A percentile compares a stretch with the other conserved stretches of the same genome.
Evolutionary conservation across 2,888 invertebrate genomes (phyloP).

Genomic region (Hypomecis punctinalis): DNA sequence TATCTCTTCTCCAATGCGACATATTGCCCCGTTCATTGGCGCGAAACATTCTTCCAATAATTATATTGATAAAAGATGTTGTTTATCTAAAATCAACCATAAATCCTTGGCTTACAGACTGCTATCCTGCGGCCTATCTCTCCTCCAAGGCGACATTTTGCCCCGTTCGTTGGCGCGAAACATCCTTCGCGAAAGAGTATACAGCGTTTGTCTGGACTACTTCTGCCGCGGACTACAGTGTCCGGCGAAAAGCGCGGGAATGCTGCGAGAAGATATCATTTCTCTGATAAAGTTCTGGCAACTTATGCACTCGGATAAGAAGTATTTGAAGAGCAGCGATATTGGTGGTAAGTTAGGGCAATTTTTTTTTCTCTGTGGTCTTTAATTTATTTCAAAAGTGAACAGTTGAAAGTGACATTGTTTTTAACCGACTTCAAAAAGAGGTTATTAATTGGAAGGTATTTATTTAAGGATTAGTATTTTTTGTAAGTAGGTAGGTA

Average conservation of each 20-base stretch:
- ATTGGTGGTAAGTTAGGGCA: slow-evolving; percentile 88
- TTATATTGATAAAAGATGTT: neutral
- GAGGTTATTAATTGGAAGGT: too few relatives aligned
- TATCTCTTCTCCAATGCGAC: slow-evolving; percentile 59
- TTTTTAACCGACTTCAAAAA: too few relatives aligned
- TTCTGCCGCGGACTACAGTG: slow-evolving; percentile 96
- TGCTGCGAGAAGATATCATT: slow-evolving; percentile 94
- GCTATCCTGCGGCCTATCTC: slow-evolving; percentile 94
- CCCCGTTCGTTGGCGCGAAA: slow-evolving; percentile 95
- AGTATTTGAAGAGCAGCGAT: slow-evolving; percentile 93
- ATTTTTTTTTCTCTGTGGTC: slow-evolving; percentile 2
- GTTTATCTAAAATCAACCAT: neutral
- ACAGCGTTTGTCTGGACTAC: slow-evolving; percentile 97
- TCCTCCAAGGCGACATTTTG: slow-evolving; percentile 97
- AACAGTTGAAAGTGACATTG: too few relatives aligned
- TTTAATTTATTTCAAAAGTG: neutral
- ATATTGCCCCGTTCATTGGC: too few relatives aligned
- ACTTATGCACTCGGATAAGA: slow-evolving; percentile 96
- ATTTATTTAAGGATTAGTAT: too few relatives aligned
- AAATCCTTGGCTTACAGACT: slow-evolving; percentile 80
- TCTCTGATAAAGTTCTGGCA: slow-evolving; percentile 98
- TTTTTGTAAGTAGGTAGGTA: too few relatives aligned
- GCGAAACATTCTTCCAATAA: too few relatives aligned
- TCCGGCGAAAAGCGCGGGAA: slow-evolving; percentile 91
- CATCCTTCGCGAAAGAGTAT: slow-evolving; percentile 97